phyloP scores from a whole-genome alignment of 2,888 invertebrate species.

The Scaptomyza caliginosa region DNA sequence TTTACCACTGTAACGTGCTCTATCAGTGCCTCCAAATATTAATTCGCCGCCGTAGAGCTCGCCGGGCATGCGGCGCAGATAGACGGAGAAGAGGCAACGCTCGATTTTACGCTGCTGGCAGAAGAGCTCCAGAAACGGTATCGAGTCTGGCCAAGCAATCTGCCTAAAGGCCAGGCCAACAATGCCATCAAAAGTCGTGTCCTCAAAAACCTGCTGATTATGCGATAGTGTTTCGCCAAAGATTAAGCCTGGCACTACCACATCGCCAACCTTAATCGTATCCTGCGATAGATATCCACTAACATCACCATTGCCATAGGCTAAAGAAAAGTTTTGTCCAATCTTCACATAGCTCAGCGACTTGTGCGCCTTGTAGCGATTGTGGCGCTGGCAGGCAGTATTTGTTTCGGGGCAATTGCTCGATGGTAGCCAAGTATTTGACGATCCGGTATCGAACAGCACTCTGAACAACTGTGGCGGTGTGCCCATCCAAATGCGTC shows the following conservation, averaged over 20 bases:
- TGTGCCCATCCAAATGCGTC: conserved; percentile 93
- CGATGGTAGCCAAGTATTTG: conserved; percentile 98
- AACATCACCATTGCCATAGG: conserved; percentile 96
- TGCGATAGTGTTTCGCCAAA: conserved; percentile 52
- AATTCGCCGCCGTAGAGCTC: conserved; percentile 52
- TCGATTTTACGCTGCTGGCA: conserved; percentile 27
- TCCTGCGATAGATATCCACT: conserved; percentile 97
- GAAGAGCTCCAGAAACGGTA: conserved; percentile 43
- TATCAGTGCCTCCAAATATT: conserved; percentile 50
- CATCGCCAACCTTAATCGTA: conserved; percentile 74
- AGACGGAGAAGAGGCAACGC: conserved; percentile 58
- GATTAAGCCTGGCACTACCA: conserved; percentile 22
- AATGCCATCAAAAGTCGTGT: conserved; percentile 54
- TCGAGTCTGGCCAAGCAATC: conserved; percentile 44
- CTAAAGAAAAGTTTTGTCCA: conserved; percentile 94
- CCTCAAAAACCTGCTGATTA: conserved; percentile 36
- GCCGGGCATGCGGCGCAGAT: conserved; percentile 16
- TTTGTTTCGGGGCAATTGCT: conserved; percentile 95
- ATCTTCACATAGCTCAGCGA: conserved; percentile 93
- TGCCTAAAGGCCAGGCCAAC: conserved; percentile 45
- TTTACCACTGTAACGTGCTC: conserved; percentile 30
- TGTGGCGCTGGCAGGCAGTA: conserved; percentile 96
- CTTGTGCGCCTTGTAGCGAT: conserved; percentile 94
- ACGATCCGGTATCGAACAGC: conserved; percentile 98
- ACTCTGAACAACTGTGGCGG: conserved; percentile 96